Conservation (phyloP, 2,888 invertebrate genomes). For the Pheosia gnoma region DNA sequence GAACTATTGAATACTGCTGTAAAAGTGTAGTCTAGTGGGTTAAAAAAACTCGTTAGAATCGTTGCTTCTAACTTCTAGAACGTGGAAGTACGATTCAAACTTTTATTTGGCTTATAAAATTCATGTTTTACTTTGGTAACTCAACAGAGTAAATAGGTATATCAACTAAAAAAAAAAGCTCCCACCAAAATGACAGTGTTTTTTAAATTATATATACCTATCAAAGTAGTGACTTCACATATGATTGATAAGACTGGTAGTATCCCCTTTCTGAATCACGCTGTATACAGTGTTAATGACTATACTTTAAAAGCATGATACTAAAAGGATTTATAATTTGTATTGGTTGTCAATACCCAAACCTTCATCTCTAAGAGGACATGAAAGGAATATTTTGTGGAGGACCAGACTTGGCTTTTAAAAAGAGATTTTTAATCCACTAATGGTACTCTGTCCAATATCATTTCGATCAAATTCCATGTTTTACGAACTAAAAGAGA, state of each 20-base stretch:
- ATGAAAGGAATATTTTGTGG: background rate
- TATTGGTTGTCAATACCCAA: background rate
- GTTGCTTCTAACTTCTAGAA: too few species aligned
- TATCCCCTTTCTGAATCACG: too few species aligned
- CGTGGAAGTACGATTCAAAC: too few species aligned
- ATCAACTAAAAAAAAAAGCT: too few species aligned
- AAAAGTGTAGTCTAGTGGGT: too few species aligned
- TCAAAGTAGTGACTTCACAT: background rate
- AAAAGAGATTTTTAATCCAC: slow-evolving; percentile 5
- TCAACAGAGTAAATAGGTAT: too few species aligned
- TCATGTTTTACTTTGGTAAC: too few species aligned
- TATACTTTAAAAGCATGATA: background rate
- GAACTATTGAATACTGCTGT: too few species aligned
- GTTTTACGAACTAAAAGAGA: slow-evolving; percentile 2
- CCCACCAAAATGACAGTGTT: too few species aligned
- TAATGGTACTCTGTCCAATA: slow-evolving; percentile 6
- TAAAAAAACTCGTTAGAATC: too few species aligned
- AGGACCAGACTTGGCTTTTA: background rate
- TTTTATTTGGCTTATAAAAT: too few species aligned
- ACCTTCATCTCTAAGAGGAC: background rate
- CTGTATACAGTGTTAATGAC: background rate
- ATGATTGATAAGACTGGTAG: background rate
- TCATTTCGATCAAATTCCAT: background rate
- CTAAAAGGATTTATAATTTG: background rate
- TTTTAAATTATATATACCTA: too few species aligned